A percentile compares a stretch with the other conserved stretches of the same genome.
Evolutionary conservation across 2,113 vertebrate species (phyloP).

Genomic region (Limnothrissa miodon): DNA sequence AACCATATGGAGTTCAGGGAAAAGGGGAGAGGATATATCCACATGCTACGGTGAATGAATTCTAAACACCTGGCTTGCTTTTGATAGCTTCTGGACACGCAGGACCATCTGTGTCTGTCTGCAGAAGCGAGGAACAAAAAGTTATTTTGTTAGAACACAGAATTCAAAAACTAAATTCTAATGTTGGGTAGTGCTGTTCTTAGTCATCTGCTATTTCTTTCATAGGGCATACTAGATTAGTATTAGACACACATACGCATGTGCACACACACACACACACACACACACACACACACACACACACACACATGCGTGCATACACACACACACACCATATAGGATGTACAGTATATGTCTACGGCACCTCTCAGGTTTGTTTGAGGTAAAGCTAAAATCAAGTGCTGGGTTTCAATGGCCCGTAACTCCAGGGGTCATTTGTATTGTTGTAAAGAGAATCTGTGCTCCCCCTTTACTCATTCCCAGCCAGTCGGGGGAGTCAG

Average conservation of each 20-base stretch:
- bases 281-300: constrained; percentile 1
- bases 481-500: too few species aligned
- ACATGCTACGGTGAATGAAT: background rate
- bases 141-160: background rate
- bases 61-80: constrained; percentile 17
- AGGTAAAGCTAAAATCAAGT: constrained; percentile 26
- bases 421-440: constrained; percentile 25
- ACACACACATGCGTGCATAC: background rate
- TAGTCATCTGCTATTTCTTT: background rate
- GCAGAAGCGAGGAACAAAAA: background rate
- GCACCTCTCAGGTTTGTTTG: constrained; percentile 16
- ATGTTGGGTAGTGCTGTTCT: background rate
- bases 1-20: background rate
- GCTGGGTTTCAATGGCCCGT: constrained; percentile 27
- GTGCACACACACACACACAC: background rate
- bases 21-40: background rate
- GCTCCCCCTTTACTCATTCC: background rate
- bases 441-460: constrained; percentile 29
- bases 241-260: background rate
- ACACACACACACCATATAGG: background rate
- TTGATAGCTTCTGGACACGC: constrained; percentile 11
- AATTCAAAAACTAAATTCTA: background rate
- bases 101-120: constrained; percentile 20
- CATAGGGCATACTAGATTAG: background rate
- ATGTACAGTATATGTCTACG: background rate